Conservation (phyloP, 1,140 invertebrate genomes). For the Anastrepha ludens region DNA sequence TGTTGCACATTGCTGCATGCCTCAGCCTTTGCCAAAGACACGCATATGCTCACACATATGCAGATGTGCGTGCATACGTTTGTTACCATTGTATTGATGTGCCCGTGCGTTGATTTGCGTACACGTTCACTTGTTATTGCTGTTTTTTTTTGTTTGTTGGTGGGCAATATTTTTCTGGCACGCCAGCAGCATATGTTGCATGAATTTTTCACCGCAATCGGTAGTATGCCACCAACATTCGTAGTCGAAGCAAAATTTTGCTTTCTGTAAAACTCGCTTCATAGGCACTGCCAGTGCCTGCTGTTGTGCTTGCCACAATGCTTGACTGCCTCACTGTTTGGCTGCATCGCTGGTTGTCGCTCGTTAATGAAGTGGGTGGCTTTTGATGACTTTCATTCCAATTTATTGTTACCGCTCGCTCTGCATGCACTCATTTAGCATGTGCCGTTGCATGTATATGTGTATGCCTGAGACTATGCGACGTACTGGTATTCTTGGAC, state of each 20-base stretch:
- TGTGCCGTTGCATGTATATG: neutral
- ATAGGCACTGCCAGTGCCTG: neutral
- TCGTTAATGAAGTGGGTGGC: conserved; percentile 49
- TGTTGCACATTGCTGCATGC: conserved; percentile 33
- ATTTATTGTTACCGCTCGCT: conserved; percentile 31
- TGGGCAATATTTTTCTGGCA: conserved; percentile 26
- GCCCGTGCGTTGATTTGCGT: neutral
- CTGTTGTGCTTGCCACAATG: neutral
- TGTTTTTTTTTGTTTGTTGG: neutral
- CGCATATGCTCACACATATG: too few relatives aligned
- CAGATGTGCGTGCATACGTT: too few relatives aligned
- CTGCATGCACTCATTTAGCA: neutral
- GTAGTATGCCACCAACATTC: neutral
- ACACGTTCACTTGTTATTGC: neutral
- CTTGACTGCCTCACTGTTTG: neutral
- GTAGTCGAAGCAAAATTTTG: neutral
- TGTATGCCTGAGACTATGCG: neutral
- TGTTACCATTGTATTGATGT: neutral
- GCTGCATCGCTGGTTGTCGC: neutral
- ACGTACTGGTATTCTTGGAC: conserved; percentile 8
- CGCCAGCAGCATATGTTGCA: conserved; percentile 38
- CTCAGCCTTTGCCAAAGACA: neutral
- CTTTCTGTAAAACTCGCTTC: neutral
- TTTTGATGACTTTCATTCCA: conserved; percentile 51
- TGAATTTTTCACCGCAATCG: conserved; percentile 31